Base-by-base conservation (phyloP, 2,888 invertebrate species). In the Psylliodes chrysocephalus region DNA sequence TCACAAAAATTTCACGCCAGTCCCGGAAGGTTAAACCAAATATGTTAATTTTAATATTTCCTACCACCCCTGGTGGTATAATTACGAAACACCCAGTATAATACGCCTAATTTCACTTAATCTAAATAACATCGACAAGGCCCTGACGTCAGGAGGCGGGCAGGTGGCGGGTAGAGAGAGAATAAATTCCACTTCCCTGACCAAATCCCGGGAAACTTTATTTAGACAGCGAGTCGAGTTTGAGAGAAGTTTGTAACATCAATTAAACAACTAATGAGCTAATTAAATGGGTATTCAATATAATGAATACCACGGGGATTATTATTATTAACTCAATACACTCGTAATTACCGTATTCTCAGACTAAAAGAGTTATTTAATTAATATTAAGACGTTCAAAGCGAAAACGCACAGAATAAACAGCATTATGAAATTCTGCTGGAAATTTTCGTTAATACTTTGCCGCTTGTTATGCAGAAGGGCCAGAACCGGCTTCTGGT, bases 221-320 rank as follows among this genome's bases (percentile, higher is more conserved):
- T 73, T 71, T 71, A 68, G 67, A 65, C 60, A 70, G 65, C 49
- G 49, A 59, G 59, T 59, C 30, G 35, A 57, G 57, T 59, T 59
- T 64, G 63, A 70, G 66, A 71, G 74, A 74, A 75, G 64, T 64
- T 64, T 76, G 80, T 75, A 81, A 81, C 82, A 82, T 82, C 83
- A 84, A 83, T 84, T 83, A 83, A 82, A 81, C 80, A 82, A 80
- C 82, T 84, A 83, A 83, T 83, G 84, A 83, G 83, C 82, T 84
- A 83, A 83, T 83, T 84, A 83, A 83, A 83, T 81, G 82, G 80
- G 82, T 81, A 84, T 83, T 83, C 82, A 82, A 78, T 76, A 82
- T 81, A 83, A 83, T 83, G 82, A 83, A 82, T 67, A 73, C 75
- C 74, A 67, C 73, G 73, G 73, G 73, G 73, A 76, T 75, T 76